Evolutionary conservation across 1,140 invertebrate species (phyloP).

Genomic region (Lucilia sericata): DNA sequence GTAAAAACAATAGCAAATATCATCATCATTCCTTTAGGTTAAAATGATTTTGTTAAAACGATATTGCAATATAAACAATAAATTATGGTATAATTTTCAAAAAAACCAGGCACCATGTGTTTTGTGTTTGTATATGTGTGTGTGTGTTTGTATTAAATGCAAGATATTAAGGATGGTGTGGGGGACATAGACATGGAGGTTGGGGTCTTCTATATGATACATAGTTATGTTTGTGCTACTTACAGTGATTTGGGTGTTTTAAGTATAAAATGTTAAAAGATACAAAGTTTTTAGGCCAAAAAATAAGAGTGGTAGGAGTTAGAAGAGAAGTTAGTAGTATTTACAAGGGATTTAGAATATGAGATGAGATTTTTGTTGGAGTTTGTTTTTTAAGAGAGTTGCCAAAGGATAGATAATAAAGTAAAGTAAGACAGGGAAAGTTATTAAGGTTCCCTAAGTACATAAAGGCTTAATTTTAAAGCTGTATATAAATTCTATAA

Average conservation of each 20-base stretch:
- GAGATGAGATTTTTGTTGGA: neutral
- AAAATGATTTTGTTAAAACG: slow-evolving; percentile 41
- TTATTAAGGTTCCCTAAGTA: too few species aligned
- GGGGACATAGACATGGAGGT: too few species aligned
- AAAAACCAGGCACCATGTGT: neutral
- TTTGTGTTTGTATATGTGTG: neutral
- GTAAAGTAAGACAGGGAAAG: too few species aligned
- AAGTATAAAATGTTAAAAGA: too few species aligned
- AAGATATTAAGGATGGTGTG: neutral
- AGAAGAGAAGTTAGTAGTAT: neutral
- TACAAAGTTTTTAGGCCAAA: too few species aligned
- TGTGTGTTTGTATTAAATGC: neutral
- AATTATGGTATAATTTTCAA: slow-evolving; percentile 29
- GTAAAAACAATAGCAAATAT: neutral
- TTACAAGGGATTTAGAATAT: neutral
- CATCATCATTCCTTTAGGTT: slow-evolving; percentile 31
- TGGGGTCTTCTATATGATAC: too few species aligned
- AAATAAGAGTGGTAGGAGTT: neutral
- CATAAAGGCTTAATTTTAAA: too few species aligned
- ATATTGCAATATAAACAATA: slow-evolving; percentile 31
- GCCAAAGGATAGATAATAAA: too few species aligned
- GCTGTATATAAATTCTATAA: too few species aligned
- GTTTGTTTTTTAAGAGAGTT: too few species aligned
- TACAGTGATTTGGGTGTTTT: neutral
- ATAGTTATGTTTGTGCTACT: neutral